Conservation (phyloP, 2,797 vertebrate species). For the Siniperca undulata region DNA sequence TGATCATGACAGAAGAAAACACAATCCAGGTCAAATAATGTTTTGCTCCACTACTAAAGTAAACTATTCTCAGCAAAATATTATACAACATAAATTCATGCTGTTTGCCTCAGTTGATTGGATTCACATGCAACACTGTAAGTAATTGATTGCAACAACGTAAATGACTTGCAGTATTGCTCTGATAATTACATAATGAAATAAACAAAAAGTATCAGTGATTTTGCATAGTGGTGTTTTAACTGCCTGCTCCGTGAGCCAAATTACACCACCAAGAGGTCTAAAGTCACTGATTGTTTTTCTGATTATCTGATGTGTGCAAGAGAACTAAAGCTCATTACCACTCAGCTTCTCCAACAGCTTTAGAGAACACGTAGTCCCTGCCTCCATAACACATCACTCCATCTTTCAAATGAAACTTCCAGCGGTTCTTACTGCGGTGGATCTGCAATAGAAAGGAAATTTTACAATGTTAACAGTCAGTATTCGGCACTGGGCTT, state of each 20-base stretch:
- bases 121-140: slow-evolving; percentile 21
- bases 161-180: slow-evolving; percentile 42
- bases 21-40: slow-evolving; percentile 27
- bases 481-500: not conserved
- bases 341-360: slow-evolving; percentile 97
- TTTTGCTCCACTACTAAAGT: slow-evolving; percentile 34
- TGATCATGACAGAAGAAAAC: slow-evolving; percentile 19
- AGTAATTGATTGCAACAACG: slow-evolving; percentile 22
- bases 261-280: slow-evolving; percentile 48
- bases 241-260: slow-evolving; percentile 18
- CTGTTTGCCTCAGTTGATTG: slow-evolving; percentile 46
- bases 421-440: slow-evolving; percentile 98
- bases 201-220: slow-evolving; percentile 16
- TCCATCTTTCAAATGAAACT: slow-evolving; percentile 96
- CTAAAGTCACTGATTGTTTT: slow-evolving; percentile 29
- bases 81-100: slow-evolving; percentile 60
- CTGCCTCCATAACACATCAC: slow-evolving; percentile 94
- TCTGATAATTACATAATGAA: slow-evolving; percentile 46
- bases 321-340: slow-evolving; percentile 75
- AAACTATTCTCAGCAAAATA: slow-evolving; percentile 40
- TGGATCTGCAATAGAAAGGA: slow-evolving; percentile 89
- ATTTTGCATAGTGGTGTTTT: slow-evolving; percentile 34
- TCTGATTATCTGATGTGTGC: slow-evolving; percentile 39
- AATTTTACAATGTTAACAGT: not conserved
- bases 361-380: slow-evolving; percentile 97